Evolutionary conservation across 2,797 vertebrate genomes (phyloP).

Genomic region (Todus mexicanus): DNA sequence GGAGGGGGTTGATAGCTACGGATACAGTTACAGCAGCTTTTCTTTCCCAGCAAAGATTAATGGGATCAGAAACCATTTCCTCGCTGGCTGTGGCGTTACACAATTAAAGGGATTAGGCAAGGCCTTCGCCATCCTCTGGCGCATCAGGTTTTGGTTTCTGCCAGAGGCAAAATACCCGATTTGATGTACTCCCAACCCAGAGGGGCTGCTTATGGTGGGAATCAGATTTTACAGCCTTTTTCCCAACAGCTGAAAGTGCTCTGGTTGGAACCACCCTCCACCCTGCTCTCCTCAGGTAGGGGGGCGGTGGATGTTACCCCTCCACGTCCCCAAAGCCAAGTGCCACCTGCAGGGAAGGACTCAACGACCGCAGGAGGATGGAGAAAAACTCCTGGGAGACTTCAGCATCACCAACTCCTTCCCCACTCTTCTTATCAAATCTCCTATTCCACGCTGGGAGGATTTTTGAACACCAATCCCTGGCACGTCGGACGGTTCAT

Average conservation of each 20-base stretch:
- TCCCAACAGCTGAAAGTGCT: constrained; percentile 7
- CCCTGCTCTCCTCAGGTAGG: background rate
- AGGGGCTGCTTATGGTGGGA: background rate
- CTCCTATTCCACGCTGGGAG: background rate
- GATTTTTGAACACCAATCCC: background rate
- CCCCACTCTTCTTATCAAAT: background rate
- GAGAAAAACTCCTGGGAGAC: background rate
- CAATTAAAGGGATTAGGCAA: background rate
- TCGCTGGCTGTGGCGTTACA: background rate
- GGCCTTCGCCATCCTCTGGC: background rate
- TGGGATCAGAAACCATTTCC: background rate
- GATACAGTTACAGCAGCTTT: background rate
- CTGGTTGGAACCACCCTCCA: background rate
- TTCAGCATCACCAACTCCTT: constrained; percentile 3
- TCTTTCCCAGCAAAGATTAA: background rate
- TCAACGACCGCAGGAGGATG: background rate
- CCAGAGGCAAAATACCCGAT: constrained; percentile 13
- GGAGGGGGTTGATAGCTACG: background rate
- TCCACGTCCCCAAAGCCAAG: background rate
- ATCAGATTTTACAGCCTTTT: constrained; percentile 11
- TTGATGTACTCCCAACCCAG: background rate
- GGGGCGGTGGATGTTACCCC: background rate
- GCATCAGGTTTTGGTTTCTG: background rate
- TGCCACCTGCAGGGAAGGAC: background rate
- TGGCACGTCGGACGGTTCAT: background rate